phyloP scores from a whole-genome alignment of 2,797 vertebrate species.

The Sebastes kiyomatsui region DNA sequence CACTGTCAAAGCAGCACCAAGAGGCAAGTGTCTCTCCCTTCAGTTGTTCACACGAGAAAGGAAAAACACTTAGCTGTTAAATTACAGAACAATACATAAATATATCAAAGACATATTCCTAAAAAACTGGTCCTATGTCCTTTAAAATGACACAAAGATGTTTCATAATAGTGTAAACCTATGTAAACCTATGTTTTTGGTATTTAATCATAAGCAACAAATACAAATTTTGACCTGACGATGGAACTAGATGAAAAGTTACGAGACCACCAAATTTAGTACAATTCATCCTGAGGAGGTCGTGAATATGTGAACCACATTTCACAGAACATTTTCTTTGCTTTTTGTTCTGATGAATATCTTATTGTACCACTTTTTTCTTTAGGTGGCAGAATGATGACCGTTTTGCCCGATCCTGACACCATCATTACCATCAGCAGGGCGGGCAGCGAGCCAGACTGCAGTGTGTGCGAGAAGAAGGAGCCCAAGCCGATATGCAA shows the following conservation, averaged over 20 bases:
- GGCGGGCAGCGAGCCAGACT: slow-evolving; percentile 30
- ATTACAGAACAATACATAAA: neutral
- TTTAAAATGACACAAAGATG: neutral
- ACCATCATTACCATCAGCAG: slow-evolving; percentile 63
- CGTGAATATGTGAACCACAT: neutral
- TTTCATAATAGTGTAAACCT: neutral
- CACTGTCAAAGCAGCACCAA: slow-evolving; percentile 36
- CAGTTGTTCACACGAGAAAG: neutral
- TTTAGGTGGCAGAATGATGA: slow-evolving; percentile 60
- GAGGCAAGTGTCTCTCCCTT: slow-evolving; percentile 36
- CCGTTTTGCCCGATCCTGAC: slow-evolving; percentile 56
- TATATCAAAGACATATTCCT: neutral
- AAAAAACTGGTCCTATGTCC: neutral
- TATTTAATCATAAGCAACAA: neutral
- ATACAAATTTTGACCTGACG: neutral
- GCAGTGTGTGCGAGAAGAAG: slow-evolving; percentile 64
- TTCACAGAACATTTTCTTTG: neutral
- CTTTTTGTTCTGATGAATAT: neutral
- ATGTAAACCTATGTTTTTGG: neutral
- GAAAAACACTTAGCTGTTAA: neutral
- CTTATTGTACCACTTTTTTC: neutral
- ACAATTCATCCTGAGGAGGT: neutral
- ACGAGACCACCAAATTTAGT: neutral
- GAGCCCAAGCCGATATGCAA: slow-evolving; percentile 41
- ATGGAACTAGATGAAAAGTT: neutral